Base-by-base conservation (phyloP, 2,888 invertebrate genomes). In the Achlya flavicornis region DNA sequence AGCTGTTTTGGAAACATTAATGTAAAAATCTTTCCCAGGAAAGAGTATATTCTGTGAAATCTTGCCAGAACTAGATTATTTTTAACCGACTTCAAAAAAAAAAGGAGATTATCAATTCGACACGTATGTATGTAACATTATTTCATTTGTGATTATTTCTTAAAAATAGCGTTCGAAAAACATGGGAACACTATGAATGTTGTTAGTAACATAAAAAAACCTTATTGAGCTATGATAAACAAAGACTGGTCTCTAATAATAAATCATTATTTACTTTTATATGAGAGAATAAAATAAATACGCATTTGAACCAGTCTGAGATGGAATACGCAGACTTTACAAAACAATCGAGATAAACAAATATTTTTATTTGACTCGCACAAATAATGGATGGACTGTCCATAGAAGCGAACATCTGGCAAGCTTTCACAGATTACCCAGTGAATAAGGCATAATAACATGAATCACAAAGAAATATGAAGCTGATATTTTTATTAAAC, bases 401-500 rank as follows among this genome's bases (percentile, higher is more conserved):
- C 6, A 43, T 60, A 43, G 43, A 43, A 41, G 19, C 60, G 60
- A 16, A 41, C 60, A 60, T 60, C 60, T 59, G 63, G 65, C 58
- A 26, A 16, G 10, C n/a, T 61, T 57, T 62, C 64, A 43, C 61
- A 64, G 63, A 64, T 65, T 63, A 60, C 59, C 57, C 3, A 16
- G 63, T 58, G 64, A 74, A 73, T 71, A 53, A 68, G 59, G 65
- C 62, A 63, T 60, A 66, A 74, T 41, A 71, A 41, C 26, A 71
- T 74, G 66, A 73, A 70, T 72, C 73, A 71, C 62, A 64, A 61
- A 66, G 65, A 74, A 70, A 74, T 78, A 78, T 72, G 64, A 70
- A 69, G 71, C 72, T 64, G 73, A 75, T 76, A 64, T 76, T 67
- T 73, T 69, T 72, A 64, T 72, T 63, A 69, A 75, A 77, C 75